Evolutionary conservation across 2,888 invertebrate genomes (phyloP).

Genomic region (Scaptodrosophila latifasciaeformis): DNA sequence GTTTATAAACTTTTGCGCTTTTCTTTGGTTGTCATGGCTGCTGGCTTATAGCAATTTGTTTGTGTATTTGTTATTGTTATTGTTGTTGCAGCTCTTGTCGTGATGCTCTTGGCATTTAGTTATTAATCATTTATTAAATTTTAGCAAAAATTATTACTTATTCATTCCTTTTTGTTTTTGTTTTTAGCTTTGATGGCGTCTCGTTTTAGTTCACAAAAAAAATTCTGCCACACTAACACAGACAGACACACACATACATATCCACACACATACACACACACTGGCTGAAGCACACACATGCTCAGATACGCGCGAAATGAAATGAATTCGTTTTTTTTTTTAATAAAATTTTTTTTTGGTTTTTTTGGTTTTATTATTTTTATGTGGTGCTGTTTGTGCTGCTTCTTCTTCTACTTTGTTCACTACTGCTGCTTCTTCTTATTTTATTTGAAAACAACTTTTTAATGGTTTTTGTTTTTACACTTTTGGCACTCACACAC

Average conservation of each 20-base stretch:
- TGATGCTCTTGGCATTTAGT: slow-evolving; percentile 25
- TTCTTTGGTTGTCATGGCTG: slow-evolving; percentile 31
- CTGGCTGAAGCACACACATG: slow-evolving; percentile 8
- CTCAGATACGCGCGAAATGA: slow-evolving; percentile 20
- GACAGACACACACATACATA: slow-evolving; percentile 10
- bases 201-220: slow-evolving; percentile 57
- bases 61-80: neutral
- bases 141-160: slow-evolving; percentile 33
- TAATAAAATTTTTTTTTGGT: slow-evolving; percentile 27
- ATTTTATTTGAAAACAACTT: too few species aligned
- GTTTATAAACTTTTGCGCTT: slow-evolving; percentile 32
- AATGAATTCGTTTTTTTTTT: slow-evolving; percentile 45
- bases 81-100: slow-evolving; percentile 11
- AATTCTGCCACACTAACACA: slow-evolving; percentile 13
- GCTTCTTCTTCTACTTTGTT: slow-evolving; percentile 1
- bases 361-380: slow-evolving; percentile 21
- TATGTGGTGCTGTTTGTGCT: slow-evolving; percentile 3
- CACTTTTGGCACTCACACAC: neutral
- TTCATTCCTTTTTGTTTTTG: slow-evolving; percentile 31
- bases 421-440: neutral
- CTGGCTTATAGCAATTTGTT: too few species aligned
- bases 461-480: too few species aligned
- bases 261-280: slow-evolving; percentile 22
- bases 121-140: slow-evolving; percentile 67
- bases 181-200: slow-evolving; percentile 50